Conservation (phyloP, 2,888 invertebrate species). For the Pyrrhia umbra region DNA sequence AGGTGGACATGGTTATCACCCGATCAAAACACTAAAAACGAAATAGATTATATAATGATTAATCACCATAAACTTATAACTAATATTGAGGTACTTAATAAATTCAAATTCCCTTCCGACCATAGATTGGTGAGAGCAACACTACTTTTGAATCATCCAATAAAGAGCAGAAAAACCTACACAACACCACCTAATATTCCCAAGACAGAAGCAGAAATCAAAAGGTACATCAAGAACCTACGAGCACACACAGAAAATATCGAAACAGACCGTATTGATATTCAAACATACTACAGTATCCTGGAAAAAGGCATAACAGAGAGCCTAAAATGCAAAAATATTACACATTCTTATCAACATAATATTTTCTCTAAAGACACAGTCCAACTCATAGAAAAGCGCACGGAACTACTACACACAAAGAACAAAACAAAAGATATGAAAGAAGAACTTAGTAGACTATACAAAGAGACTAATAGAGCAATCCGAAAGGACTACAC, state of each 20-base stretch:
- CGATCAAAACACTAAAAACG: slow-evolving; percentile 1
- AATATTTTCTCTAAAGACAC: too few species aligned
- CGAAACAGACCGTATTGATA: too few species aligned
- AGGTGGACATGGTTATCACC: slow-evolving; percentile 23
- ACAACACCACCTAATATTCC: background rate
- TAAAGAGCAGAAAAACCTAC: slow-evolving; percentile 5
- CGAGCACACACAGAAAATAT: too few species aligned
- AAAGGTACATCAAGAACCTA: too few species aligned
- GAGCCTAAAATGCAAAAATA: too few species aligned
- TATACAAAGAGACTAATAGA: too few species aligned
- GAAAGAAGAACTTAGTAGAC: background rate
- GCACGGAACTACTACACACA: background rate
- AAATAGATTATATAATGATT: slow-evolving; percentile 19
- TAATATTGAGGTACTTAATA: slow-evolving; percentile 10
- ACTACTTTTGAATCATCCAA: background rate
- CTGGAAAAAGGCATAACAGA: too few species aligned
- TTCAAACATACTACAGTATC: too few species aligned
- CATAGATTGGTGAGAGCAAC: slow-evolving; percentile 9
- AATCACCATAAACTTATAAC: slow-evolving; percentile 1
- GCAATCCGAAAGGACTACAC: too few species aligned
- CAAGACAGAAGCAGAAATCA: background rate
- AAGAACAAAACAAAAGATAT: background rate
- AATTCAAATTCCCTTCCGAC: slow-evolving; percentile 8
- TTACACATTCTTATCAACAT: too few species aligned
- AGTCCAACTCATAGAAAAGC: too few species aligned